Evolutionary conservation across 23 tunicate species (phyloP).

Genomic region (Phallusia fumigata): DNA sequence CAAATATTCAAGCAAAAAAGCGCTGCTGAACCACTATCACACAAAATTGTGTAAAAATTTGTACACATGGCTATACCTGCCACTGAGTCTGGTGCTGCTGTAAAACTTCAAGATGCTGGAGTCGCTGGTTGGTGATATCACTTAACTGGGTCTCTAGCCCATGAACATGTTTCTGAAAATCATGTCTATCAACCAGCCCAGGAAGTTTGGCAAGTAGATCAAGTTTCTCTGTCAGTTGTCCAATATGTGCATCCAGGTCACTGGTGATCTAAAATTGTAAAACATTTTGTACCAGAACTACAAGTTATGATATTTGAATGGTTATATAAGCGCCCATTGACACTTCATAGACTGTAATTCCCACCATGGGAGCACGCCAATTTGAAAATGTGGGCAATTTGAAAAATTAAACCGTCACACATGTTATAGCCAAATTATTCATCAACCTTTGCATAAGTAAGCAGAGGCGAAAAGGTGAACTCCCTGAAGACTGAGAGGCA

Average conservation of each 20-base stretch:
- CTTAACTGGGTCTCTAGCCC: constrained; percentile 24
- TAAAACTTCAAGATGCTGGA: constrained; percentile 29
- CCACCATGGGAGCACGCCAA: too few species aligned
- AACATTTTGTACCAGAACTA: too few species aligned
- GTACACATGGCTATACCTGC: constrained; percentile 19
- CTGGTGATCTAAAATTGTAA: not conserved
- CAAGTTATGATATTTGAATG: too few species aligned
- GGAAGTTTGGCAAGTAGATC: constrained; percentile 28
- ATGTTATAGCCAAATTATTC: too few species aligned
- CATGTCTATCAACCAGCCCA: not conserved
- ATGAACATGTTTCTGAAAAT: constrained; percentile 19
- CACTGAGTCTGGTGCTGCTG: constrained; percentile 47
- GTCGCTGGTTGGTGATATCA: constrained; percentile 27
- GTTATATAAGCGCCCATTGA: too few species aligned
- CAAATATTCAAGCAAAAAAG: too few species aligned
- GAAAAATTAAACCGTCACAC: too few species aligned
- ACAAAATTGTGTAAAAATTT: not conserved
- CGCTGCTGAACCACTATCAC: not conserved
- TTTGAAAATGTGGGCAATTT: too few species aligned
- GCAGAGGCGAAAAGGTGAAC: too few species aligned
- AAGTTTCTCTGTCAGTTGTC: constrained; percentile 38
- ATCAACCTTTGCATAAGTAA: too few species aligned
- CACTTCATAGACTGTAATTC: too few species aligned
- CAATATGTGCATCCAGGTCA: not conserved
- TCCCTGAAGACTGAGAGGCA: too few species aligned